These are phyloP conservation scores for Tympanoctomys barrerae DNA, from an alignment of 2,797 vertebrate species.

Conservation along the genomic window DNA sequence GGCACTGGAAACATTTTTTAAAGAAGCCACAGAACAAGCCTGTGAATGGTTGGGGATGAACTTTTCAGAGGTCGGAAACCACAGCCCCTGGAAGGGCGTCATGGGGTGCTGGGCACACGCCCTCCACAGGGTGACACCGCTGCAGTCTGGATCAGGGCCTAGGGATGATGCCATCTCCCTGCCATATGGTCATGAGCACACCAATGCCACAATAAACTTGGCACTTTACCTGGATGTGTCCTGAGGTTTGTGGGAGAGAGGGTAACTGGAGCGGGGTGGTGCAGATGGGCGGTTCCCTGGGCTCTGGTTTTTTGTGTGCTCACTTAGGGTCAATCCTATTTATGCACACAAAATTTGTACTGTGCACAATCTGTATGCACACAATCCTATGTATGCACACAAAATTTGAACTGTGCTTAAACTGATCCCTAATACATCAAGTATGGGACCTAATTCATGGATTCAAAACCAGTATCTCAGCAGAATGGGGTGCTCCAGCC, in stretches of 20 bases:
- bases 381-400: not conserved
- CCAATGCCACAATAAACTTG: not conserved
- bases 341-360: not conserved
- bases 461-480: not conserved
- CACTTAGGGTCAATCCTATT: not conserved
- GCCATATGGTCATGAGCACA: not conserved
- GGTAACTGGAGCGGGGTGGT: not conserved
- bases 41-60: not conserved
- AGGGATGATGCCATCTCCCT: not conserved
- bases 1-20: not conserved
- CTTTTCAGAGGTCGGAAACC: not conserved
- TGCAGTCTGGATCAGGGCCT: not conserved
- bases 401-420: not conserved
- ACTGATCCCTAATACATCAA: not conserved
- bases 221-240: not conserved
- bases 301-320: not conserved
- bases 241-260: not conserved
- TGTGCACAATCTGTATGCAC: too few relatives aligned
- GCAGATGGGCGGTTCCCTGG: not conserved
- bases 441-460: too few relatives aligned
- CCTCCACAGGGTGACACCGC: not conserved
- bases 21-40: not conserved
- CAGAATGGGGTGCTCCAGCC: too few relatives aligned
- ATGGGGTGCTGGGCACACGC: not conserved
- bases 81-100: not conserved